Percentiles rank a stretch among this genome's conserved stretches.
Conservation (phyloP, 2,888 invertebrate species). For the Drosophila subsilvestris region DNA sequence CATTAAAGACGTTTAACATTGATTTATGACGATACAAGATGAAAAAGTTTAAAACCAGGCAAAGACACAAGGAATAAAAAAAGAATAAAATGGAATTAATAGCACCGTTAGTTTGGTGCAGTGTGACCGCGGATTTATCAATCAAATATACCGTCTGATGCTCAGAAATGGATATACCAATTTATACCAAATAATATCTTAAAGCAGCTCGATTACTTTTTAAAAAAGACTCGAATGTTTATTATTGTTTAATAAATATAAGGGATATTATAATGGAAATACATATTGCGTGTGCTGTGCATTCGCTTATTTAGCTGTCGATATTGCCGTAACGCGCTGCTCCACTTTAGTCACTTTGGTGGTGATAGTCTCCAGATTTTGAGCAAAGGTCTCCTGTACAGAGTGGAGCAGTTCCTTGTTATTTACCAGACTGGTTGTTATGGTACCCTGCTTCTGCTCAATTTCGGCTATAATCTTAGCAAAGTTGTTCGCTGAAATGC, state of each 20-base stretch:
- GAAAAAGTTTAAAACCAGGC: no score
- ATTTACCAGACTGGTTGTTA: conserved; percentile 89
- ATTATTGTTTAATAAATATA: conserved; percentile 45
- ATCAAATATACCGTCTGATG: no score
- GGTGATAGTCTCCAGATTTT: conserved; percentile 91
- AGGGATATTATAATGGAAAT: conserved; percentile 4
- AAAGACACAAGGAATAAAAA: background rate
- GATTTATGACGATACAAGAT: background rate
- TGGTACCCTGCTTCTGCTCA: conserved; percentile 90
- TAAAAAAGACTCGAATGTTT: conserved; percentile 32
- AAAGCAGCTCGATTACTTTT: conserved; percentile 2
- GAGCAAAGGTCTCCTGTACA: conserved; percentile 92
- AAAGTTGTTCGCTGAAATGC: conserved; percentile 92
- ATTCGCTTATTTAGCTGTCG: conserved; percentile 59
- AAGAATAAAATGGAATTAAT: background rate
- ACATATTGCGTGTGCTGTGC: conserved; percentile 20
- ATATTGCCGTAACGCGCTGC: conserved; percentile 87
- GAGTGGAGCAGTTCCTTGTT: conserved; percentile 91
- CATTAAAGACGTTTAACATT: conserved; percentile 72
- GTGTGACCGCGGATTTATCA: no score
- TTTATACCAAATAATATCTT: no score
- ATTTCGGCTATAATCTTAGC: conserved; percentile 92
- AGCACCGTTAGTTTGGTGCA: background rate
- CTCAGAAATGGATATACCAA: no score
- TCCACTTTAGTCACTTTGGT: conserved; percentile 91